Percentiles rank a stretch among this genome's conserved stretches.
phyloP scores from a whole-genome alignment of 2,797 vertebrate species.

The Melopsittacus undulatus region DNA sequence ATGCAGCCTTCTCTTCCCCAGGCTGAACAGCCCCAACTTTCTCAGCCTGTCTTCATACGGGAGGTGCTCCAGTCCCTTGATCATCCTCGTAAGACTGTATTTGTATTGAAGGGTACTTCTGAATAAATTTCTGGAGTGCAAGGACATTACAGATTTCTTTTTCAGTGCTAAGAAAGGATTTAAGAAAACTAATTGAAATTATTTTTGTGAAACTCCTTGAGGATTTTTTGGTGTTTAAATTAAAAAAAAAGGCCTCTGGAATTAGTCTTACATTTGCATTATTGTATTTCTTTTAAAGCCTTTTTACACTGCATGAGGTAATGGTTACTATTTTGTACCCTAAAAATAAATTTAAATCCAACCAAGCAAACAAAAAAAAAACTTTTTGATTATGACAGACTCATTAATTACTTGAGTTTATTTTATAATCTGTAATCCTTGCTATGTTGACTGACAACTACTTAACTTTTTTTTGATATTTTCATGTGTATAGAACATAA shows the following conservation, averaged over 20 bases:
- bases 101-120: not conserved
- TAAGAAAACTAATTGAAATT: not conserved
- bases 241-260: too few species aligned
- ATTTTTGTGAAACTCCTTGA: conserved; percentile 10
- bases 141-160: not conserved
- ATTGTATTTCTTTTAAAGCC: not conserved
- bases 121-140: not conserved
- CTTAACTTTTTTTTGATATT: conserved; percentile 13
- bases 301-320: conserved; percentile 53
- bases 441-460: conserved; percentile 7
- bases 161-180: not conserved
- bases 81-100: not conserved
- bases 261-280: too few species aligned
- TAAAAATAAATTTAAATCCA: not conserved
- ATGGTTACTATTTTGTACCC: conserved; percentile 21
- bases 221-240: not conserved
- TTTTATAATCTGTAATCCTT: not conserved
- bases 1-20: too few species aligned
- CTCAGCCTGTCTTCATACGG: too few species aligned
- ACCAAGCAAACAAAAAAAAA: not conserved
- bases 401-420: not conserved
- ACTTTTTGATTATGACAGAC: conserved; percentile 18
- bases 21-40: too few species aligned
- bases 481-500: conserved; percentile 1
- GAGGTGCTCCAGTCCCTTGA: too few species aligned